These are phyloP conservation scores for Epizoanthus scotinus DNA, from an alignment of 92 coral and sea anemone species.

Conservation along the genomic window DNA sequence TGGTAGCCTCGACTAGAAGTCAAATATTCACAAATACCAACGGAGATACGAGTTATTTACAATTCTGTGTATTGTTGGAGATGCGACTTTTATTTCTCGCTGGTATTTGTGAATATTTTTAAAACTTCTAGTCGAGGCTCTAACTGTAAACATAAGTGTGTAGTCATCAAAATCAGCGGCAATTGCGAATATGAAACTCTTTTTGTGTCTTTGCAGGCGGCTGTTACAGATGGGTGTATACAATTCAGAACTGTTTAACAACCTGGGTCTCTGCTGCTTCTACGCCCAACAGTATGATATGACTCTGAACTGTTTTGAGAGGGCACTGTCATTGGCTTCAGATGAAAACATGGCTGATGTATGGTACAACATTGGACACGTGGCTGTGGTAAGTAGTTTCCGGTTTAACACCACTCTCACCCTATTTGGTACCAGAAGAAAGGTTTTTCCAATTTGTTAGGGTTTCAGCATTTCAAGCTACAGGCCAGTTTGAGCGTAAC, in stretches of 20 bases:
- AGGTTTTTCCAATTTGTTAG: not conserved
- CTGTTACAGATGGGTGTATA: constrained; percentile 98
- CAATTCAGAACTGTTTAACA: constrained; percentile 95
- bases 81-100: too few species aligned
- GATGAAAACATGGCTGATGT: constrained; percentile 99
- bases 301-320: constrained; percentile 94
- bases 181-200: too few species aligned
- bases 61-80: too few species aligned
- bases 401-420: not conserved
- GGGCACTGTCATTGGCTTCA: constrained; percentile 88
- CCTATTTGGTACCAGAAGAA: not conserved
- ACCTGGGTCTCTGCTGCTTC: constrained; percentile 95
- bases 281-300: constrained; percentile 98
- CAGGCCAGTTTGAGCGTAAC: too few species aligned
- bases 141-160: too few species aligned
- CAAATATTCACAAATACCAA: too few species aligned
- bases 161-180: too few species aligned
- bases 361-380: constrained; percentile 98
- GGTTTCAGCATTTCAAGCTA: not conserved
- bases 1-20: too few species aligned
- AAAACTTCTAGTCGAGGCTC: too few species aligned
- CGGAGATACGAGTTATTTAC: too few species aligned
- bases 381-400: constrained; percentile 78
- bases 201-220: constrained; percentile 59
- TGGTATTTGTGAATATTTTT: too few species aligned